phyloP scores from a whole-genome alignment of 2,113 vertebrate genomes.

The Aythya baeri region DNA sequence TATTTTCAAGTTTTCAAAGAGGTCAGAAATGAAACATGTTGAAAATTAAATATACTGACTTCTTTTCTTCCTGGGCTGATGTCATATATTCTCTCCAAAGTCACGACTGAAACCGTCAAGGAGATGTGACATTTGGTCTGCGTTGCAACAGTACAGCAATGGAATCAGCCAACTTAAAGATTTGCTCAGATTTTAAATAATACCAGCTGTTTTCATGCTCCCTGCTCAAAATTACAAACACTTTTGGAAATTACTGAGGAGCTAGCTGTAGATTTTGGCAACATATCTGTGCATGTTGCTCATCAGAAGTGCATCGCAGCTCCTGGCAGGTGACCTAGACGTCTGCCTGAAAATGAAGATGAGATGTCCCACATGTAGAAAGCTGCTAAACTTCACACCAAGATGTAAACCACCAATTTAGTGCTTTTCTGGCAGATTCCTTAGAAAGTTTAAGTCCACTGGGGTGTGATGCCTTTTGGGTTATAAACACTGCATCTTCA shows the following conservation, averaged over 20 bases:
- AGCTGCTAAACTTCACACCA: conserved; percentile 24
- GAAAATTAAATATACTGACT: conserved; percentile 15
- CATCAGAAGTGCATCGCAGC: conserved; percentile 9
- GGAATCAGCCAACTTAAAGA: conserved; percentile 51
- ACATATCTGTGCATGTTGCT: background rate
- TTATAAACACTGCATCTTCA: conserved; percentile 15
- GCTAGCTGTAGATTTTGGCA: background rate
- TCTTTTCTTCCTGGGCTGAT: background rate
- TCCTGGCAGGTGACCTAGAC: conserved; percentile 36
- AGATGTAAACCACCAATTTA: background rate
- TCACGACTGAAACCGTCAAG: background rate
- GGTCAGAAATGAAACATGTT: background rate
- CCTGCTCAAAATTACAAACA: background rate
- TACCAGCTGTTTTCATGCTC: background rate
- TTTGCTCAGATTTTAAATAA: conserved; percentile 26
- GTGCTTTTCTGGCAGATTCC: conserved; percentile 8
- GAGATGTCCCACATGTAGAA: conserved; percentile 5
- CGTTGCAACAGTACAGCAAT: background rate
- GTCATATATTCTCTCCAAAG: background rate
- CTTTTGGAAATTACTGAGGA: conserved; percentile 36
- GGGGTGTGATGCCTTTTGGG: conserved; percentile 9
- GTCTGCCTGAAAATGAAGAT: conserved; percentile 34
- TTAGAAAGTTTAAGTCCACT: background rate
- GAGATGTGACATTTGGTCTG: background rate
- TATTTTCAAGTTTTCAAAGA: conserved; percentile 28